phyloP scores from a whole-genome alignment of 1,140 invertebrate species.

The Cephus cinctus region DNA sequence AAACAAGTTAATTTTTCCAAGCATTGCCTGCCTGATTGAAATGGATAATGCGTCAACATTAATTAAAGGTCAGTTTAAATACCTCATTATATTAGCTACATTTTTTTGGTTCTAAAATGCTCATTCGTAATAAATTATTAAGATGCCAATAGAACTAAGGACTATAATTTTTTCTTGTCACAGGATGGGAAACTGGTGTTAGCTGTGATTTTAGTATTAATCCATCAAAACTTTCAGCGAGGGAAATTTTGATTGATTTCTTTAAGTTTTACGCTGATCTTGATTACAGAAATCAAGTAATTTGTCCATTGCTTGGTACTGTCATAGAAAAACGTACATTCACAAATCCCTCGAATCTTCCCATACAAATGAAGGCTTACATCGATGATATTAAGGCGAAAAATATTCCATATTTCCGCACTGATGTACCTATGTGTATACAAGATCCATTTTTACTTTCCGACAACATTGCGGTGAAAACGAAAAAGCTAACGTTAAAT shows the following conservation, averaged over 20 bases:
- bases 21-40: too few relatives aligned
- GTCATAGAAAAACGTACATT: slow-evolving; percentile 27
- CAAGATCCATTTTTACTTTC: slow-evolving; percentile 52
- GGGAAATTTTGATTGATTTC: slow-evolving; percentile 48
- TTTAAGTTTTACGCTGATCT: slow-evolving; percentile 49
- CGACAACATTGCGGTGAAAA: slow-evolving; percentile 43
- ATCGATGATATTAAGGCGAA: slow-evolving; percentile 28
- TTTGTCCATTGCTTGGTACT: slow-evolving; percentile 45
- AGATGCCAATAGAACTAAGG: too few relatives aligned
- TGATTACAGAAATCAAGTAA: slow-evolving; percentile 39
- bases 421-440: slow-evolving; percentile 35
- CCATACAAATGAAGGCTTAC: slow-evolving; percentile 33
- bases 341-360: not conserved
- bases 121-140: too few relatives aligned
- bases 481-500: slow-evolving; percentile 12
- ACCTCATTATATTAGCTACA: too few relatives aligned
- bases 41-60: too few relatives aligned
- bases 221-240: slow-evolving; percentile 17
- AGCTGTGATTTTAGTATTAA: not conserved
- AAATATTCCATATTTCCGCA: slow-evolving; percentile 21
- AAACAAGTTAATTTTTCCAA: too few relatives aligned
- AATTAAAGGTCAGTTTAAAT: too few relatives aligned
- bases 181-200: slow-evolving; percentile 1
- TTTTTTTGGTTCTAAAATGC: too few relatives aligned
- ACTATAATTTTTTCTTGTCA: too few relatives aligned